phyloP scores from a whole-genome alignment of 2,888 invertebrate genomes.

The Eupithecia abbreviata region DNA sequence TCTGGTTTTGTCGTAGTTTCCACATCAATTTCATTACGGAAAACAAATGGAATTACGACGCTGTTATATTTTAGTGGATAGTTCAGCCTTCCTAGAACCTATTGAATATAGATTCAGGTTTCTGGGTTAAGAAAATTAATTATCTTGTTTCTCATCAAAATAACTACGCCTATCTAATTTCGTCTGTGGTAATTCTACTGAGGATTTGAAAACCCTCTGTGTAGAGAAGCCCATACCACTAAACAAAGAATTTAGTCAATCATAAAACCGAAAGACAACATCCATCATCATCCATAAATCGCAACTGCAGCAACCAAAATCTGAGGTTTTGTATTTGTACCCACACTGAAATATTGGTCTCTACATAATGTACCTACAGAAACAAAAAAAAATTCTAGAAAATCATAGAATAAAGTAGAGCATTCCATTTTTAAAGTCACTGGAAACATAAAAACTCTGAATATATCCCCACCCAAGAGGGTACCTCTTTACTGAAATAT shows the following conservation, averaged over 20 bases:
- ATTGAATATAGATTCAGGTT: not conserved
- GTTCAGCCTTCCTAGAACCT: not conserved
- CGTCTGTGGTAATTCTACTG: not conserved
- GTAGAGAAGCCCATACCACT: not conserved
- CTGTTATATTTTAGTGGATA: not conserved
- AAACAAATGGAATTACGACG: not conserved
- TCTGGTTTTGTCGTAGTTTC: slow-evolving; percentile 16
- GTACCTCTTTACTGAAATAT: not conserved
- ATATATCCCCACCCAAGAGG: no score
- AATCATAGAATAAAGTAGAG: no score
- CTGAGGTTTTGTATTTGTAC: not conserved
- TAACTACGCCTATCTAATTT: not conserved
- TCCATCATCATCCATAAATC: not conserved
- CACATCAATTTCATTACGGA: not conserved
- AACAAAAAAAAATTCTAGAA: no score
- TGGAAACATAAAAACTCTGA: no score
- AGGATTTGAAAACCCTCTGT: not conserved
- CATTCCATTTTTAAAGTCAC: no score
- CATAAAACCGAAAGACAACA: not conserved
- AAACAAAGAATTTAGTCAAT: not conserved
- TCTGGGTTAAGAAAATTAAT: not conserved
- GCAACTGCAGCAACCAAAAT: not conserved
- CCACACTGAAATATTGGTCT: not conserved
- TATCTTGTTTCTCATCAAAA: not conserved
- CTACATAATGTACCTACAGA: no score